Conservation (phyloP, 2,113 vertebrate species). For the Silurus asotus region DNA sequence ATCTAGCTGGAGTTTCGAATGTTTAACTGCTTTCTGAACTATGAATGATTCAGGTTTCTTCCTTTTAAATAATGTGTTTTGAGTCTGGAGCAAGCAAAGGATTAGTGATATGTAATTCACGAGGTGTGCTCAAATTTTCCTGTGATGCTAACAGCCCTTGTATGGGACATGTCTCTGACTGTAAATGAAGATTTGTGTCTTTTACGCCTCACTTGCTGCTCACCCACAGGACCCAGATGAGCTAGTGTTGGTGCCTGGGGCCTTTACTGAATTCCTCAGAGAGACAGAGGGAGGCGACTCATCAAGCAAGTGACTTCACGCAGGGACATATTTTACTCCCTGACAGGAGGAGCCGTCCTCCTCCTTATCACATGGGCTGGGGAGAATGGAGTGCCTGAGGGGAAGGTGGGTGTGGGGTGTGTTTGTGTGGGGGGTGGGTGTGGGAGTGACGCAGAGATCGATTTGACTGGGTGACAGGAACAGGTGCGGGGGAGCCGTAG, state of each 20-base stretch:
- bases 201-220: conserved; percentile 37
- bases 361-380: conserved; percentile 50
- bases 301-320: conserved; percentile 54
- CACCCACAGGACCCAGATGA: conserved; percentile 23
- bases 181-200: conserved; percentile 47
- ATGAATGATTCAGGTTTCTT: conserved; percentile 10
- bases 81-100: not conserved
- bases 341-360: conserved; percentile 52
- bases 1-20: conserved; percentile 21
- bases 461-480: conserved; percentile 65
- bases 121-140: conserved; percentile 32
- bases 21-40: not conserved
- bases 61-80: conserved; percentile 32
- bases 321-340: conserved; percentile 57
- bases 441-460: conserved; percentile 61
- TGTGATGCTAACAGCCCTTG: conserved; percentile 40
- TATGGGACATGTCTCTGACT: conserved; percentile 29
- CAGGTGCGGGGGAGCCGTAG: conserved; percentile 64
- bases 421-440: conserved; percentile 51
- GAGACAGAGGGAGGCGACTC: conserved; percentile 49
- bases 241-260: conserved; percentile 40
- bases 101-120: conserved; percentile 37
- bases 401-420: conserved; percentile 57
- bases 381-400: conserved; percentile 24
- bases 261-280: conserved; percentile 31